Conservation (phyloP, 92 coral and sea anemone species). For the Anthopleura xanthogrammica region DNA sequence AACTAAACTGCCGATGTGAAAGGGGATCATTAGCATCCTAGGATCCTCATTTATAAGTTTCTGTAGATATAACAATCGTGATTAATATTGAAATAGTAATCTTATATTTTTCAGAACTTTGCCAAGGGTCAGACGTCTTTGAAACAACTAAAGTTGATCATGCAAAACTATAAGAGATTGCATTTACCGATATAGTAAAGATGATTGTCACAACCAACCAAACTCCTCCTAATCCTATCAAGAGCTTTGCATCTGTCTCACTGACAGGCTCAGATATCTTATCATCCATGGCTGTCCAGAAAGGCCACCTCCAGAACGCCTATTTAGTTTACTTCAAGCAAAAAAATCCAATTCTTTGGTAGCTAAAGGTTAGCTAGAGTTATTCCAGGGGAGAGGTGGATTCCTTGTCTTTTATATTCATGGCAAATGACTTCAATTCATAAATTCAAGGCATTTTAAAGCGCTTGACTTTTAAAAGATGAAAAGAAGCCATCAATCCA, state of each 20-base stretch:
- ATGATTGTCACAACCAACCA: conserved; percentile 70
- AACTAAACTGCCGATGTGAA: too few relatives aligned
- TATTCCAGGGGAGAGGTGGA: not conserved
- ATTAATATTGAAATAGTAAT: too few relatives aligned
- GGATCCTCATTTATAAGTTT: too few relatives aligned
- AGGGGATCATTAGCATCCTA: too few relatives aligned
- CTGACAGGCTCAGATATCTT: conserved; percentile 68
- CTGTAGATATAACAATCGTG: too few relatives aligned
- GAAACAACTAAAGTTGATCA: not conserved
- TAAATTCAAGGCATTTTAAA: not conserved
- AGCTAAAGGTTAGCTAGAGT: not conserved
- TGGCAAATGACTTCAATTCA: not conserved
- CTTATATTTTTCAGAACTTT: too few relatives aligned
- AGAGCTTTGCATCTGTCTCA: conserved; percentile 54
- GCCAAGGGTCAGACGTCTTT: too few relatives aligned
- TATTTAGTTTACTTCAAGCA: not conserved
- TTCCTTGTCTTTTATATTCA: not conserved
- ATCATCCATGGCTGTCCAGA: not conserved
- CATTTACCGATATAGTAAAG: conserved; percentile 79
- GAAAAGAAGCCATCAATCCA: not conserved
- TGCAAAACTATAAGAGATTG: not conserved
- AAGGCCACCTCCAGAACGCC: not conserved
- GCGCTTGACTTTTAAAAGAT: not conserved
- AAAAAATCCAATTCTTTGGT: not conserved
- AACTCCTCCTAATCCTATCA: conserved; percentile 69